Percentiles rank a stretch among this genome's conserved stretches.
Evolutionary conservation across 2,113 vertebrate species (phyloP).

Genomic region (Datnioides undecimradiatus): DNA sequence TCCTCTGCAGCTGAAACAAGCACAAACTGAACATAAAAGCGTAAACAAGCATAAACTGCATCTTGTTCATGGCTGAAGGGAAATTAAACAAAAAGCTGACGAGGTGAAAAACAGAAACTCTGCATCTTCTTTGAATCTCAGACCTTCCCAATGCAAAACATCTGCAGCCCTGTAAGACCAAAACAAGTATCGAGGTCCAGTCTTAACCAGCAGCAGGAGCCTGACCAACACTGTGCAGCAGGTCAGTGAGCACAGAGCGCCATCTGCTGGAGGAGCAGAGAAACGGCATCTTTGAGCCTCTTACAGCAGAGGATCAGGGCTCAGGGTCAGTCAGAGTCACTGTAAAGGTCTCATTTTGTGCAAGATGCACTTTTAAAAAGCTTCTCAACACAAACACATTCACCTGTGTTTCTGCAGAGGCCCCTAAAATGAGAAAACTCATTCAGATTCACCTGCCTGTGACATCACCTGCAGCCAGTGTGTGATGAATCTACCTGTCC

Average conservation of each 20-base stretch:
- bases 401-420: too few relatives aligned
- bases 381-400: too few relatives aligned
- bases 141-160: neutral
- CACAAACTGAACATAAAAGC: neutral
- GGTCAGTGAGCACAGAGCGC: neutral
- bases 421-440: too few relatives aligned
- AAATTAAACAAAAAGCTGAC: neutral
- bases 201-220: neutral
- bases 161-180: neutral
- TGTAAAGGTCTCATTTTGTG: too few relatives aligned
- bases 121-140: neutral
- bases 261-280: slow-evolving; percentile 25
- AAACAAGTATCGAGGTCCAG: too few relatives aligned
- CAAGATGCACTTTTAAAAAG: too few relatives aligned
- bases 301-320: too few relatives aligned
- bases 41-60: neutral
- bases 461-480: too few relatives aligned
- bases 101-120: neutral
- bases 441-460: too few relatives aligned
- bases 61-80: neutral
- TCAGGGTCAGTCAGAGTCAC: too few relatives aligned
- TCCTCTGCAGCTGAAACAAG: neutral
- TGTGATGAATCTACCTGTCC: too few relatives aligned
- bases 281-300: neutral
- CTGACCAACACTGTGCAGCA: neutral